Percentiles rank a stretch among this genome's conserved stretches.
These are phyloP conservation scores for Pomatostomus ruficeps DNA, from an alignment of 2,113 vertebrate species.

Conservation along the genomic window DNA sequence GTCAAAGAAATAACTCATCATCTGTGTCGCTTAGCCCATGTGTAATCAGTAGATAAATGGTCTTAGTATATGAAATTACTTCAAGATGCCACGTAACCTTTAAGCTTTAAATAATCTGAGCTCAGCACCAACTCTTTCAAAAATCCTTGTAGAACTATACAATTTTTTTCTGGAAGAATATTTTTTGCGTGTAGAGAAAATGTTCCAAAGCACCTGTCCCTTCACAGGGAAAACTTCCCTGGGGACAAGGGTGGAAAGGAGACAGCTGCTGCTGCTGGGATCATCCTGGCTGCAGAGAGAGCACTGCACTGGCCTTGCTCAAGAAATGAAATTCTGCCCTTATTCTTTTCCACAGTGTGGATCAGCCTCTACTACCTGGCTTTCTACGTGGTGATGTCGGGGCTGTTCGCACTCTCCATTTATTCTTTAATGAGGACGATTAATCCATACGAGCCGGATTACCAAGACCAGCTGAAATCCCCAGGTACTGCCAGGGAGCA, in stretches of 20 bases:
- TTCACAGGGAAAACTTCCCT: background rate
- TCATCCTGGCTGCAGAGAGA: fast-evolving
- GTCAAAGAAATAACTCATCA: background rate
- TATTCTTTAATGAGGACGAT: constrained; percentile 83
- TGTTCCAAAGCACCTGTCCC: background rate
- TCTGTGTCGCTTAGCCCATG: fast-evolving
- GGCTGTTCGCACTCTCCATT: constrained; percentile 78
- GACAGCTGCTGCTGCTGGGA: fast-evolving
- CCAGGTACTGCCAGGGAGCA: constrained; percentile 71
- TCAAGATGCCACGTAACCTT: background rate
- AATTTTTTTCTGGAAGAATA: background rate
- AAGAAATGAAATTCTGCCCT: background rate
- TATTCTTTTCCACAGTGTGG: constrained; percentile 74
- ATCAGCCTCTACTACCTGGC: constrained; percentile 88
- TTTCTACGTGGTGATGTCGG: constrained; percentile 84
- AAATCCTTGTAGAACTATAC: background rate
- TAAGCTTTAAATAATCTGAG: background rate
- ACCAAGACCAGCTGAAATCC: constrained; percentile 84
- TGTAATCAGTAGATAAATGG: background rate
- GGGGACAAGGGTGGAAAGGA: background rate
- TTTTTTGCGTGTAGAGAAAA: background rate
- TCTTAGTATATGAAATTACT: background rate
- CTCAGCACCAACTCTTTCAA: background rate
- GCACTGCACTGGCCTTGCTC: fast-evolving
- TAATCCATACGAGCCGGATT: constrained; percentile 80